Percentiles rank a stretch among this genome's conserved stretches.
phyloP scores from a whole-genome alignment of 2,888 invertebrate species.

The Lasioglossum calceatum region DNA sequence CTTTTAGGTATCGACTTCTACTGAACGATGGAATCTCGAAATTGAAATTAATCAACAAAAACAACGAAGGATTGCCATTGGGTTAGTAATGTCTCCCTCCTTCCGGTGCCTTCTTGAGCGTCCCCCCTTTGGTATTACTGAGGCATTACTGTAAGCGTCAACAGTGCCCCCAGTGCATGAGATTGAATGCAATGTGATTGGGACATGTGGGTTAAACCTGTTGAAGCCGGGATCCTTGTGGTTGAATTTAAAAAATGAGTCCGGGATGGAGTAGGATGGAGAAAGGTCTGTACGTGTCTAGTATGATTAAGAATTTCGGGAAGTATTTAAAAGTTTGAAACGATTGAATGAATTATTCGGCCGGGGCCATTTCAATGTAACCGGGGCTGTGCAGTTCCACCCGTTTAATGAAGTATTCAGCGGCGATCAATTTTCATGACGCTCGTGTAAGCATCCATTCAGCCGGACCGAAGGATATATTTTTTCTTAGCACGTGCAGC shows the following conservation, averaged over 20 bases:
- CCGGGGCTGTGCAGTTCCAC: neutral
- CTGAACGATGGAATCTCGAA: too few species aligned
- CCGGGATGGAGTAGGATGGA: neutral
- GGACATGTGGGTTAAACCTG: neutral
- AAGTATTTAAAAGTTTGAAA: slow-evolving; percentile 18
- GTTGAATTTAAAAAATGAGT: neutral
- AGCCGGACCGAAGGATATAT: slow-evolving; percentile 66
- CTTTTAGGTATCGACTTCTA: too few species aligned
- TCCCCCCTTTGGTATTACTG: neutral
- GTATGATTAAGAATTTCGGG: slow-evolving; percentile 8
- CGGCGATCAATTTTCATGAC: slow-evolving; percentile 39
- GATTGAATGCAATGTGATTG: neutral
- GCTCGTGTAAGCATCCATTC: slow-evolving; percentile 58
- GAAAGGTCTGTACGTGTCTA: neutral
- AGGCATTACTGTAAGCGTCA: neutral
- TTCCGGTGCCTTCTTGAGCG: neutral
- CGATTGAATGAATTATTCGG: slow-evolving; percentile 7
- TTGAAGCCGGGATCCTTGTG: neutral
- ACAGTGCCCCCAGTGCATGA: too few species aligned
- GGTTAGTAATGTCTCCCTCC: neutral
- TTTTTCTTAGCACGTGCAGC: slow-evolving; percentile 71
- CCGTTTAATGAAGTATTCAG: slow-evolving; percentile 12
- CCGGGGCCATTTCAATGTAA: neutral
- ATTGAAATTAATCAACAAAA: neutral
- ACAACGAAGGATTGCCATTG: neutral